Conservation (phyloP, 92 coral and sea anemone genomes). For the Palythoa grandiflora region DNA sequence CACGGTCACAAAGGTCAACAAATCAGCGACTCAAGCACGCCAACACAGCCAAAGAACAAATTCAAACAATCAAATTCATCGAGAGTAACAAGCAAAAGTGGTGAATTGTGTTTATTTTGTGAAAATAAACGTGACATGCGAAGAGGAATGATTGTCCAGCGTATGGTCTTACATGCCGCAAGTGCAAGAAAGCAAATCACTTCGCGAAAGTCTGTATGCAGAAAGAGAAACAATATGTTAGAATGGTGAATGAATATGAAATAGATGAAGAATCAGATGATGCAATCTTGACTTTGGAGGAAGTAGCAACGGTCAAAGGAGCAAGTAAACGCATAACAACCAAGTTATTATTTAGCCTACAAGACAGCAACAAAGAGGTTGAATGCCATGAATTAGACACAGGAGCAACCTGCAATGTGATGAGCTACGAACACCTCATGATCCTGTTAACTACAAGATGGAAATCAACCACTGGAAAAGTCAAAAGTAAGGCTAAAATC, state of each 20-base stretch:
- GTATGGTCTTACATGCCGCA: constrained; percentile 59
- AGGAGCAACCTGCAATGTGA: not conserved
- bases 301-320: constrained; percentile 20
- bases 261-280: constrained; percentile 18
- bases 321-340: constrained; percentile 23
- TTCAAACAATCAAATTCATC: constrained; percentile 18
- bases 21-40: constrained; percentile 42
- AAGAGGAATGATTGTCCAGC: constrained; percentile 66
- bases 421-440: constrained; percentile 10
- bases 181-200: constrained; percentile 65
- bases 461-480: constrained; percentile 16
- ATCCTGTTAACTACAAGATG: constrained; percentile 21
- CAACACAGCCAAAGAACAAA: constrained; percentile 39
- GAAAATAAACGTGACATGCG: constrained; percentile 46
- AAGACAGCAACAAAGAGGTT: constrained; percentile 3
- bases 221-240: constrained; percentile 28
- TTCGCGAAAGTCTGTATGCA: constrained; percentile 63
- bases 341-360: constrained; percentile 17
- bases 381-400: constrained; percentile 4
- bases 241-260: constrained; percentile 16
- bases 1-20: constrained; percentile 45
- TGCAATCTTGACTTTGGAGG: constrained; percentile 27
- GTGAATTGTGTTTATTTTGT: constrained; percentile 41
- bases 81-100: constrained; percentile 35
- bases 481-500: constrained; percentile 8